Conservation (phyloP, 2,113 vertebrate genomes). For the Anser brachyrhynchus region DNA sequence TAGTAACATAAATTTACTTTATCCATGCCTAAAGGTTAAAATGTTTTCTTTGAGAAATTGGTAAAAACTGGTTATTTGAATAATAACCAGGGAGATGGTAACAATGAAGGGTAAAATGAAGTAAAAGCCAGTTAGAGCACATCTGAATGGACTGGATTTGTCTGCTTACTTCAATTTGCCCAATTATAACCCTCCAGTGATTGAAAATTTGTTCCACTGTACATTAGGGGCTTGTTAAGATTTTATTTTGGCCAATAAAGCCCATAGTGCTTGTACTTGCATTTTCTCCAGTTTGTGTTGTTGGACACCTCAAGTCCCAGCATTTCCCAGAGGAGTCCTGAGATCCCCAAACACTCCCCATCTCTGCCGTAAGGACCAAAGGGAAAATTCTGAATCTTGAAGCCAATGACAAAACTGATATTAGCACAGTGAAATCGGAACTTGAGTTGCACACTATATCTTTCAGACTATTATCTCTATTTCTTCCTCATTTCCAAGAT, state of each 20-base stretch:
- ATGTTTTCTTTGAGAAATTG: neutral
- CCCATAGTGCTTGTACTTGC: neutral
- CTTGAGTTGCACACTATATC: neutral
- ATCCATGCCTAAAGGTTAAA: neutral
- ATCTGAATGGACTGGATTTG: neutral
- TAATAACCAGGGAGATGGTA: neutral
- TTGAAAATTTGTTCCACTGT: neutral
- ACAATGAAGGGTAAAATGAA: neutral
- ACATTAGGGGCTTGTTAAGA: neutral
- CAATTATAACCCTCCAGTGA: neutral
- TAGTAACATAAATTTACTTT: neutral
- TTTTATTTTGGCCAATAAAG: conserved; percentile 9
- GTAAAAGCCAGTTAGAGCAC: neutral
- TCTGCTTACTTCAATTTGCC: neutral
- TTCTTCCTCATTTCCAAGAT: conserved; percentile 26
- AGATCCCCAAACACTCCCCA: neutral
- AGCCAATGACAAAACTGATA: neutral
- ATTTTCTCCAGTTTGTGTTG: neutral
- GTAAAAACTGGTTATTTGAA: neutral
- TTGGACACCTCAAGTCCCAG: neutral
- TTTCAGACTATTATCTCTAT: neutral
- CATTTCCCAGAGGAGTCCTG: neutral
- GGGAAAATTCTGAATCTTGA: neutral
- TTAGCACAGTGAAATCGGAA: neutral
- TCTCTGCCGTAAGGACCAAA: neutral